Evolutionary conservation across 2,113 vertebrate genomes (phyloP), one percentile per base, ranked within the genome.

Genomic region (Callopanchax toddi): DNA sequence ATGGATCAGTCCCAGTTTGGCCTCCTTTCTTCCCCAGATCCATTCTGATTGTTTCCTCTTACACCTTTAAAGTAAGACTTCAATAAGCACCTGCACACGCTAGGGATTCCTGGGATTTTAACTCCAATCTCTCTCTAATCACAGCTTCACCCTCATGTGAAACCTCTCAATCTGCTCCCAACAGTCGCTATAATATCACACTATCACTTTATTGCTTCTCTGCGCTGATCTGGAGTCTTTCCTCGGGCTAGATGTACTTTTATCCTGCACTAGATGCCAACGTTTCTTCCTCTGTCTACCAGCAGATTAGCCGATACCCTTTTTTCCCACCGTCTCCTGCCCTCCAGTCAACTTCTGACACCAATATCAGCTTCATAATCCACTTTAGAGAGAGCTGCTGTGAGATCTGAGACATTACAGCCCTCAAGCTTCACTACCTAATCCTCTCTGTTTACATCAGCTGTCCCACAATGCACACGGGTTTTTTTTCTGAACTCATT

Each of bases 11-110:
- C 75, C 26, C 18, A 2, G 40, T 60, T 71, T 29, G 48, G 25
- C 60, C 29, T 32, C 58, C 32, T 37, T 60, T 42, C 26, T 44
- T 36, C 49, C 40, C 21, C 43, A 39, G 48, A 63, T 67, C 60
- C 40, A 56, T 77, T 69, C 11, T 60, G 70, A 87, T 83, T 81
- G 84, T 86, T 84, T 87, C 80, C 79, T 87, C 80, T 81, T 66
- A 57, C 57, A 22, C 29, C 45, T 3, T 57, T 57, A 69, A 78
- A 79, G 78, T 55, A 48, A 83, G 78, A 74, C 71, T 74, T 87
- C 84, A 79, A 60, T 79, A 76, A 80, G 60, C 75, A 80, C 60
- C 82, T 61, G 63, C 74, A 67, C 61, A 72, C 17, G 18, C 50
- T 0, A n/a, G 44, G 74, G 74, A 74, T 64, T 85, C 74, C 72